A percentile compares a stretch with the other conserved stretches of the same genome.
phyloP scores from a whole-genome alignment of 2,797 vertebrate genomes.

The Cirrhinus mrigala region DNA sequence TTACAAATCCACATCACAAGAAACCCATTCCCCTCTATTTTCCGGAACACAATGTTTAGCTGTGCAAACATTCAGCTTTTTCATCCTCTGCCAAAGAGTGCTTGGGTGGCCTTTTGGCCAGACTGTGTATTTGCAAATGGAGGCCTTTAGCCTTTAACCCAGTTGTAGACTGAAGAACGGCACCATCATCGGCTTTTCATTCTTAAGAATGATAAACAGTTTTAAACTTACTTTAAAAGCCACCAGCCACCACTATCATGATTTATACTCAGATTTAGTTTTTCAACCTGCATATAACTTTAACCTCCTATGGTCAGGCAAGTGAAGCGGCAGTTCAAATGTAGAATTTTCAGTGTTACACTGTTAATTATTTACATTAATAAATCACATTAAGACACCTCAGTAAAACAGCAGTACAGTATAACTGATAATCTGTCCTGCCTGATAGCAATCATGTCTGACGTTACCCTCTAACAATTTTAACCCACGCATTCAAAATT shows the following conservation, averaged over 20 bases:
- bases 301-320: not conserved
- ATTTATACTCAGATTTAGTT: not conserved
- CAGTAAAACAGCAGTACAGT: not conserved
- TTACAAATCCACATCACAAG: not conserved
- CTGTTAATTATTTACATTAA: not conserved
- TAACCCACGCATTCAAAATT: not conserved
- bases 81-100: slow-evolving; percentile 9
- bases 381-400: not conserved
- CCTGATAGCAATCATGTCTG: not conserved
- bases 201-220: not conserved
- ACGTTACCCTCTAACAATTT: not conserved
- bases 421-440: not conserved
- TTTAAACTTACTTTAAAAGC: not conserved
- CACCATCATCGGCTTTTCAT: not conserved
- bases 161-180: not conserved
- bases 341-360: not conserved
- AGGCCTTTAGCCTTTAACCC: slow-evolving; percentile 7
- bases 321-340: not conserved
- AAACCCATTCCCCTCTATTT: not conserved
- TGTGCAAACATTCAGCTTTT: slow-evolving; percentile 9
- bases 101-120: not conserved
- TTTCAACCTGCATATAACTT: not conserved
- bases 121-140: not conserved
- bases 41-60: not conserved
- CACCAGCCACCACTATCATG: not conserved